These are phyloP conservation scores for Lasioglossum vierecki DNA, from an alignment of 2,888 invertebrate genomes.

Conservation along the genomic window DNA sequence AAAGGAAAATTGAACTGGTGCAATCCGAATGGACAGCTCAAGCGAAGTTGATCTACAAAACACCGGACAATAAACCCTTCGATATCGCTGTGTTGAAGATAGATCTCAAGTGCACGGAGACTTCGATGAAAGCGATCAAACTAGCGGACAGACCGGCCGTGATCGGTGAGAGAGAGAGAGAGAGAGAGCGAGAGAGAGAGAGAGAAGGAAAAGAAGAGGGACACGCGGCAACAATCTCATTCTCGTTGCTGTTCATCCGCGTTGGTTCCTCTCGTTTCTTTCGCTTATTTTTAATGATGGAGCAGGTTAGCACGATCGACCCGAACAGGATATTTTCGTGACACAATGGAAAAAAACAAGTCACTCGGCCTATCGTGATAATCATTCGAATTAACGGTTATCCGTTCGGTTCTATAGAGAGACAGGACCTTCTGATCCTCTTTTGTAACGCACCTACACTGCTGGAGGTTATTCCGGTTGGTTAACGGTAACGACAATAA, in stretches of 20 bases:
- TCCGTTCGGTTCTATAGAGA: slow-evolving; percentile 20
- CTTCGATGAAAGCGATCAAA: slow-evolving; percentile 70
- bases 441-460: slow-evolving; percentile 41
- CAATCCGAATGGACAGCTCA: slow-evolving; percentile 54
- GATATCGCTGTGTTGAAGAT: slow-evolving; percentile 81
- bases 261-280: neutral
- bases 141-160: slow-evolving; percentile 61
- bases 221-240: neutral
- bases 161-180: slow-evolving; percentile 70
- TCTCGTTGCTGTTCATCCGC: neutral
- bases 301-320: neutral
- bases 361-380: neutral
- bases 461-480: slow-evolving; percentile 54
- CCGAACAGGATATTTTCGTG: neutral
- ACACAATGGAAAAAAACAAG: neutral
- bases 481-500: slow-evolving; percentile 61
- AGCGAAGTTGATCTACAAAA: slow-evolving; percentile 79
- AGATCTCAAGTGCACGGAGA: slow-evolving; percentile 66
- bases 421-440: neutral
- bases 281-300: neutral
- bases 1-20: slow-evolving; percentile 71
- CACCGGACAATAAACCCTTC: slow-evolving; percentile 77
- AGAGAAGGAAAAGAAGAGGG: neutral
- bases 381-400: slow-evolving; percentile 24
- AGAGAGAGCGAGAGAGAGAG: neutral